These are phyloP conservation scores for Eristalis tenax DNA, from an alignment of 2,888 invertebrate genomes.

Conservation along the genomic window DNA sequence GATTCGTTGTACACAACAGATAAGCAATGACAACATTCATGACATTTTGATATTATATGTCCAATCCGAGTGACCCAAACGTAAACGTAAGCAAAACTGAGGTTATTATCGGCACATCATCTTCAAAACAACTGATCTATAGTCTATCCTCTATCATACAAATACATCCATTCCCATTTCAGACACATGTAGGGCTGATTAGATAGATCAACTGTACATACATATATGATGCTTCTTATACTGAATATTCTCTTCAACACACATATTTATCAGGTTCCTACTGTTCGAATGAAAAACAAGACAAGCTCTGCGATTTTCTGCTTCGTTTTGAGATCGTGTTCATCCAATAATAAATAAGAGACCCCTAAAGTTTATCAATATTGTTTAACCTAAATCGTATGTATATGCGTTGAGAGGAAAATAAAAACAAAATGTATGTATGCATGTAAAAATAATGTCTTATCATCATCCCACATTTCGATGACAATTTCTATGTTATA, in stretches of 20 bases:
- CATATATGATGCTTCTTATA: slow-evolving; percentile 41
- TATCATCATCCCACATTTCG: slow-evolving; percentile 59
- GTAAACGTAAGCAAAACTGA: slow-evolving; percentile 43
- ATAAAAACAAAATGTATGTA: slow-evolving; percentile 1
- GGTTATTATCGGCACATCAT: slow-evolving; percentile 66
- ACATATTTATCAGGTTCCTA: slow-evolving; percentile 59
- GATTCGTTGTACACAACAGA: slow-evolving; percentile 39
- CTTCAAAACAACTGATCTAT: slow-evolving; percentile 68
- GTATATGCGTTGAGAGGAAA: slow-evolving; percentile 51
- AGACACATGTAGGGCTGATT: slow-evolving; percentile 44
- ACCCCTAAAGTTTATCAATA: slow-evolving; percentile 72
- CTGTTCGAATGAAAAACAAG: slow-evolving; percentile 52
- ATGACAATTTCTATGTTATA: slow-evolving; percentile 57
- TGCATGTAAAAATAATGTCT: slow-evolving; percentile 36
- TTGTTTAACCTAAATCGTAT: slow-evolving; percentile 72
- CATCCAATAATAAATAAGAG: slow-evolving; percentile 73
- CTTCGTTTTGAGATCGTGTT: slow-evolving; percentile 66
- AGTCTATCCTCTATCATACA: slow-evolving; percentile 43
- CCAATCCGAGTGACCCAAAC: slow-evolving; percentile 51
- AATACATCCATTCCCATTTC: slow-evolving; percentile 3
- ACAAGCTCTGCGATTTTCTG: slow-evolving; percentile 56
- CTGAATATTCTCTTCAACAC: slow-evolving; percentile 23
- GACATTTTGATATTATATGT: slow-evolving; percentile 46
- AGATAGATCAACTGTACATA: slow-evolving; percentile 47
- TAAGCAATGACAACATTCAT: slow-evolving; percentile 46